Evolutionary conservation across 2,888 invertebrate genomes (phyloP).

Genomic region (Lacanobia wlatinum): DNA sequence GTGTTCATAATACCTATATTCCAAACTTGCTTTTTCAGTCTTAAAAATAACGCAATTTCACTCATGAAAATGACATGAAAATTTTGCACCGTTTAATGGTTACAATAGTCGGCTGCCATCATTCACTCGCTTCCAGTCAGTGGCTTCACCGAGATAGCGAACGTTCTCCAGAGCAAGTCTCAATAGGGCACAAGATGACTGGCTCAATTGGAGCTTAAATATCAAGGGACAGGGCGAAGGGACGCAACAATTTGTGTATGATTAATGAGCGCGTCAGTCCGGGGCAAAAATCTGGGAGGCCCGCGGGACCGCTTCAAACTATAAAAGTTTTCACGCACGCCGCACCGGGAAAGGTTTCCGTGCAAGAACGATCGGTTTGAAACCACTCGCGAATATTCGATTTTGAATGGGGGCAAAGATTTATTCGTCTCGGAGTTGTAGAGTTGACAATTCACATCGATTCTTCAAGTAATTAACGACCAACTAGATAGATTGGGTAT

Average conservation of each 20-base stretch:
- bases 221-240: slow-evolving; percentile 70
- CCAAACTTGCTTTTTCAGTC: not conserved
- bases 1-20: not conserved
- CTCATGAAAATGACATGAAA: slow-evolving; percentile 49
- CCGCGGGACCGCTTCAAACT: slow-evolving; percentile 79
- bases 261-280: slow-evolving; percentile 60
- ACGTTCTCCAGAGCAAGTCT: slow-evolving; percentile 72
- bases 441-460: not conserved
- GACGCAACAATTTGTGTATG: slow-evolving; percentile 71
- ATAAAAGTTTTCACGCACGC: slow-evolving; percentile 69
- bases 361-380: slow-evolving; percentile 19
- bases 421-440: slow-evolving; percentile 1
- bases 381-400: slow-evolving; percentile 47
- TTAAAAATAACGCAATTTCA: slow-evolving; percentile 40
- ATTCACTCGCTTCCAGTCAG: slow-evolving; percentile 68
- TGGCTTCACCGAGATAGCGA: slow-evolving; percentile 64
- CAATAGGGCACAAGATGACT: slow-evolving; percentile 80
- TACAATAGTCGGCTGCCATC: slow-evolving; percentile 64
- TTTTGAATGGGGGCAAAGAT: slow-evolving; percentile 32
- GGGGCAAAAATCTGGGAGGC: slow-evolving; percentile 63
- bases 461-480: not conserved
- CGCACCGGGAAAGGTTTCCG: slow-evolving; percentile 33
- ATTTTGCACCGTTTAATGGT: slow-evolving; percentile 38
- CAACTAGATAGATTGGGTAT: too few relatives aligned
- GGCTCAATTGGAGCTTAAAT: slow-evolving; percentile 82